phyloP scores from a whole-genome alignment of 2,888 invertebrate genomes.

The Fragum fragum region DNA sequence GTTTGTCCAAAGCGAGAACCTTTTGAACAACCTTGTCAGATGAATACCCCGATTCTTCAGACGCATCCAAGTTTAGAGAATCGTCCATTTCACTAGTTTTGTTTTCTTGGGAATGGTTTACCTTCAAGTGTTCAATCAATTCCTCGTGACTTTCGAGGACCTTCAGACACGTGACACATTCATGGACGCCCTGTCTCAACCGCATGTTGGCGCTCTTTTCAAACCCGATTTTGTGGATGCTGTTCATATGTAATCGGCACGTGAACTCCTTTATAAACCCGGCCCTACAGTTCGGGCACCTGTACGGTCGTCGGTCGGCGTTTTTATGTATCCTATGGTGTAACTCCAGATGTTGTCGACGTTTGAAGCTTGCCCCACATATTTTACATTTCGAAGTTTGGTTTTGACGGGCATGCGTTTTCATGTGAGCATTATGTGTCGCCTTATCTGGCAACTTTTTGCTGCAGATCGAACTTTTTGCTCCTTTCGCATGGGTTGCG shows the following conservation, averaged over 20 bases:
- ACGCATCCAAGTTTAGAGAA: no score
- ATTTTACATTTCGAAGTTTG: neutral
- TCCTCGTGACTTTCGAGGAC: neutral
- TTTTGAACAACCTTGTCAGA: no score
- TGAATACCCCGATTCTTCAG: no score
- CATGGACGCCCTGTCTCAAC: neutral
- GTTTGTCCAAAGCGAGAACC: no score
- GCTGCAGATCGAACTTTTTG: neutral
- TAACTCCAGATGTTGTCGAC: neutral
- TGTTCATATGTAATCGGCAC: conserved; percentile 14
- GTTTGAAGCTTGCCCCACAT: conserved; percentile 2
- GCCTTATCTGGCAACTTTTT: neutral
- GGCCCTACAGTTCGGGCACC: neutral
- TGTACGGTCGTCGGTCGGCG: neutral
- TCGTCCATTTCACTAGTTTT: neutral
- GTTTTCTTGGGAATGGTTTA: neutral
- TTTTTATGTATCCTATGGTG: neutral
- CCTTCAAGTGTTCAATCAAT: conserved; percentile 10
- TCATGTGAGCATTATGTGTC: neutral
- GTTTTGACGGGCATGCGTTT: neutral
- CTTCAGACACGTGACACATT: conserved; percentile 9
- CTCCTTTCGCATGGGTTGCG: neutral
- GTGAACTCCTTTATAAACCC: conserved; percentile 4
- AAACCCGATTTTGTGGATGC: conserved; percentile 2
- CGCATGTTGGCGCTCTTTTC: neutral